These are phyloP conservation scores for Papilio xuthus DNA, from an alignment of 1,140 invertebrate genomes.

Conservation along the genomic window DNA sequence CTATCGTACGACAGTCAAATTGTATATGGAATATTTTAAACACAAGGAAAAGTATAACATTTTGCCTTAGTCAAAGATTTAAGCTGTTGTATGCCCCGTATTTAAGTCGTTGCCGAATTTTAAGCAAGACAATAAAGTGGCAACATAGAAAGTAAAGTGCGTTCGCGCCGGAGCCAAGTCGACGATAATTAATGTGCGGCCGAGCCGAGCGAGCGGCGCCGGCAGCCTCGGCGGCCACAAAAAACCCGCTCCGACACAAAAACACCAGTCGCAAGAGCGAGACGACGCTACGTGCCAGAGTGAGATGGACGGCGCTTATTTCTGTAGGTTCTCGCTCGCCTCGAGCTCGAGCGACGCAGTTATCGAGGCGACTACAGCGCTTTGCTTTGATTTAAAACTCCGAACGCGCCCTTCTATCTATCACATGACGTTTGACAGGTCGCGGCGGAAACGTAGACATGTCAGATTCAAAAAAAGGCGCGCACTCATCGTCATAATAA, in stretches of 20 bases:
- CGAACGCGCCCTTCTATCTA: slow-evolving; percentile 80
- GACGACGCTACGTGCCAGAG: slow-evolving; percentile 59
- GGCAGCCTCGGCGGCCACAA: slow-evolving; percentile 75
- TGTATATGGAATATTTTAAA: neutral
- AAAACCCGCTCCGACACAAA: slow-evolving; percentile 80
- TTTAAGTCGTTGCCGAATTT: slow-evolving; percentile 14
- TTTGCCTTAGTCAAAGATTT: neutral
- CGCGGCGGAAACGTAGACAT: slow-evolving; percentile 73
- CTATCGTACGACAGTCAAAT: neutral
- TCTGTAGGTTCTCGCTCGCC: slow-evolving; percentile 76
- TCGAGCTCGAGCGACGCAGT: slow-evolving; percentile 74
- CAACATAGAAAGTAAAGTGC: slow-evolving; percentile 77
- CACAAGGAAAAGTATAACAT: neutral
- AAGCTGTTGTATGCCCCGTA: neutral
- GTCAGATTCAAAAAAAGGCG: slow-evolving; percentile 80
- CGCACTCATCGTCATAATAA: slow-evolving; percentile 47
- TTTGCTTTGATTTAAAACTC: slow-evolving; percentile 81
- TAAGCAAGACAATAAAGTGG: slow-evolving; percentile 43
- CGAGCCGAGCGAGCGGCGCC: slow-evolving; percentile 73
- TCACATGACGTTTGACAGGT: slow-evolving; percentile 81
- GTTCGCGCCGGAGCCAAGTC: slow-evolving; percentile 71
- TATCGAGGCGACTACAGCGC: slow-evolving; percentile 70
- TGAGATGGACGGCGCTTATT: slow-evolving; percentile 69
- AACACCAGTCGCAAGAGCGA: slow-evolving; percentile 72
- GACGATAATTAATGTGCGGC: slow-evolving; percentile 79